These are phyloP conservation scores for Drosophila insularis DNA, from an alignment of 1,140 invertebrate genomes.

Conservation along the genomic window DNA sequence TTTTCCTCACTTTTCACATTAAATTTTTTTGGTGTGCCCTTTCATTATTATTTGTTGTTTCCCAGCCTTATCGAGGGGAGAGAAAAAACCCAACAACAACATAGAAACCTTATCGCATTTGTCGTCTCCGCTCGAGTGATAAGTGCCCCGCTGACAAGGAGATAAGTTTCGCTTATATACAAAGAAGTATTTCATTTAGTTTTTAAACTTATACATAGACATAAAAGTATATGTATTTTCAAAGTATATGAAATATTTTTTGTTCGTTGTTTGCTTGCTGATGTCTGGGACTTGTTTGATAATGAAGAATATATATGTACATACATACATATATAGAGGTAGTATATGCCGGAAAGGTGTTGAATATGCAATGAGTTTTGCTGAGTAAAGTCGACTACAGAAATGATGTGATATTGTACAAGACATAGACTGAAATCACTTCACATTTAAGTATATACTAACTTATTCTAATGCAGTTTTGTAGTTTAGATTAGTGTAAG, in stretches of 20 bases:
- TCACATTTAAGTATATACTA: neutral
- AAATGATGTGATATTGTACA: neutral
- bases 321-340: neutral
- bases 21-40: constrained; percentile 7
- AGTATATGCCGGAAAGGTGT: neutral
- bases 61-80: constrained; percentile 42
- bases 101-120: constrained; percentile 58
- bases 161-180: constrained; percentile 59
- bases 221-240: too few relatives aligned
- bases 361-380: constrained; percentile 1
- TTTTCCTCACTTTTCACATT: constrained; percentile 20
- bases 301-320: constrained; percentile 4
- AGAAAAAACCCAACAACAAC: constrained; percentile 39
- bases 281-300: constrained; percentile 8
- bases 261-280: neutral
- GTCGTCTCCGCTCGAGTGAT: constrained; percentile 54
- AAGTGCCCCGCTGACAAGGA: constrained; percentile 48
- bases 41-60: constrained; percentile 10
- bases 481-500: too few relatives aligned
- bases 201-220: constrained; percentile 9
- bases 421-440: neutral
- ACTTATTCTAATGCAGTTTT: too few relatives aligned
- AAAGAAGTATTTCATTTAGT: constrained; percentile 12
- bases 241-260: constrained; percentile 49
- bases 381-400: too few relatives aligned